Percentiles rank a stretch among this genome's conserved stretches.
phyloP scores from a whole-genome alignment of 92 coral and sea anemone species.

The Isaurus tuberculatus region DNA sequence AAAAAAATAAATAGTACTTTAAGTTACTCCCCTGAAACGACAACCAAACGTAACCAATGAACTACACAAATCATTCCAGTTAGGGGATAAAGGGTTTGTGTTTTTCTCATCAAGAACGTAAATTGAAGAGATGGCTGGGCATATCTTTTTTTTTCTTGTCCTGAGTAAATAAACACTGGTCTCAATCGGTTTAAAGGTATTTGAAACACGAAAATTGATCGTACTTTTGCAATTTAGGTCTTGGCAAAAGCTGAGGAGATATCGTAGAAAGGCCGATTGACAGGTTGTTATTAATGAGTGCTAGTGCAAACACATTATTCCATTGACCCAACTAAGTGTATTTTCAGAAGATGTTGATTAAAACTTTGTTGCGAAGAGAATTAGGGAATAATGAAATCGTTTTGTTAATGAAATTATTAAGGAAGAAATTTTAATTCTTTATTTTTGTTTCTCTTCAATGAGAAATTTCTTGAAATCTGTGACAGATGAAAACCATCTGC shows the following conservation, averaged over 20 bases:
- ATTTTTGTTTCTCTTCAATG: neutral
- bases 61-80: no score
- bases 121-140: neutral
- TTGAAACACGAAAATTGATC: slow-evolving; percentile 5
- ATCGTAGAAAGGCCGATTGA: slow-evolving; percentile 9
- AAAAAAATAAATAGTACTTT: no score
- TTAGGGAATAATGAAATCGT: neutral
- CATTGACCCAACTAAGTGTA: slow-evolving; percentile 3
- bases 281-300: slow-evolving; percentile 10
- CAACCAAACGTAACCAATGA: neutral
- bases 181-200: slow-evolving; percentile 1
- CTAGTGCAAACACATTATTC: slow-evolving; percentile 22
- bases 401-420: neutral
- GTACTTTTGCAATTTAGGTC: neutral
- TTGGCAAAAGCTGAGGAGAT: neutral
- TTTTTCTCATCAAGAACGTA: slow-evolving; percentile 10
- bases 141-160: neutral
- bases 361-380: neutral
- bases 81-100: neutral
- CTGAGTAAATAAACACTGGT: slow-evolving; percentile 11
- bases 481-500: slow-evolving; percentile 20
- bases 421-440: neutral
- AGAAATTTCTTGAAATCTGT: neutral
- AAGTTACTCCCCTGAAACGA: no score
- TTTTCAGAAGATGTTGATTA: slow-evolving; percentile 4